Conservation (phyloP, 2,797 vertebrate species). For the Phrynocephalus forsythii region DNA sequence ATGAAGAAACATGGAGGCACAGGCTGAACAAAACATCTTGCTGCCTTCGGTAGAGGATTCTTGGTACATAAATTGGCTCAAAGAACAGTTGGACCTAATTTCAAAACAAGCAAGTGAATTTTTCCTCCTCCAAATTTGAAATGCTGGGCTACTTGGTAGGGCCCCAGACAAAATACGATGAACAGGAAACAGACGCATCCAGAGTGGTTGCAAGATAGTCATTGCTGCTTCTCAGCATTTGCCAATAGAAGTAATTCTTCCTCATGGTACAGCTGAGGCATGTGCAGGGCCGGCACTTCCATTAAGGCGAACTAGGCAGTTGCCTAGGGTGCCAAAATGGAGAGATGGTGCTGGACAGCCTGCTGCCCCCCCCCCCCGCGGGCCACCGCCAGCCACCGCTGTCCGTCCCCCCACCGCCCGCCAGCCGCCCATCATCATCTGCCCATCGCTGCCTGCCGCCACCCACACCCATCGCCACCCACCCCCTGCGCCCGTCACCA, state of each 20-base stretch:
- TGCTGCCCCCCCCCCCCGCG: too few relatives aligned
- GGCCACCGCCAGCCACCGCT: too few relatives aligned
- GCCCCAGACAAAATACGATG: not conserved
- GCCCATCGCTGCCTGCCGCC: too few relatives aligned
- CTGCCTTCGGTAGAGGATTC: not conserved
- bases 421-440: too few relatives aligned
- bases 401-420: too few relatives aligned
- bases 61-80: not conserved
- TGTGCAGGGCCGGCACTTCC: too few relatives aligned
- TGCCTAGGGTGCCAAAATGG: too few relatives aligned
- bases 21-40: not conserved
- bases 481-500: too few relatives aligned
- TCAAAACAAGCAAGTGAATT: not conserved
- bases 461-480: too few relatives aligned
- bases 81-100: not conserved
- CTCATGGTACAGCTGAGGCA: not conserved
- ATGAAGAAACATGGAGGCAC: not conserved
- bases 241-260: not conserved
- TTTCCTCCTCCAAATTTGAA: not conserved
- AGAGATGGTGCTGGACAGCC: too few relatives aligned
- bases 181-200: not conserved
- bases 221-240: not conserved
- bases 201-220: not conserved
- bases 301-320: too few relatives aligned
- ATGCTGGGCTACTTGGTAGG: not conserved